phyloP scores from a whole-genome alignment of 2,797 vertebrate species.

The Rhinoraja longicauda region DNA sequence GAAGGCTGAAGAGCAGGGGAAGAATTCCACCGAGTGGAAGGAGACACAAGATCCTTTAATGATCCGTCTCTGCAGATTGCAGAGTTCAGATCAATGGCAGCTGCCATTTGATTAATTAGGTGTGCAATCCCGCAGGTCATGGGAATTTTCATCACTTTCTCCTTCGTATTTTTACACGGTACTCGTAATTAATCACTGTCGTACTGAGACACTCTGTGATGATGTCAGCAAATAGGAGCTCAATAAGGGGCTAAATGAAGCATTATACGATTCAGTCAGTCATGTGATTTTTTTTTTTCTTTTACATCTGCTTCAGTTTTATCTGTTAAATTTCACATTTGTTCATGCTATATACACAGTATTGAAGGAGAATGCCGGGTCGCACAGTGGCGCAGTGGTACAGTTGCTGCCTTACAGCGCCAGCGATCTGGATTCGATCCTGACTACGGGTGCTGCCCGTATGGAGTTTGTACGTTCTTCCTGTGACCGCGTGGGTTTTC shows the following conservation, averaged over 20 bases:
- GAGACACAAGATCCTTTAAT: slow-evolving; percentile 38
- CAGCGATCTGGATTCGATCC: too few species aligned
- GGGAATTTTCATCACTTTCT: slow-evolving; percentile 40
- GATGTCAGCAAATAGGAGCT: slow-evolving; percentile 39
- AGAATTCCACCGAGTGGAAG: slow-evolving; percentile 7
- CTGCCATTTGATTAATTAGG: slow-evolving; percentile 41
- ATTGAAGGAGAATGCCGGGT: background rate
- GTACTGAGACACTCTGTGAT: slow-evolving; percentile 29
- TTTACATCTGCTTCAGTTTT: background rate
- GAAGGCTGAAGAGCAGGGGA: background rate
- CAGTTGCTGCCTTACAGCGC: too few species aligned
- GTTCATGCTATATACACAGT: too few species aligned
- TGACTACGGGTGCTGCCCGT: too few species aligned
- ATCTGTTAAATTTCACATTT: background rate
- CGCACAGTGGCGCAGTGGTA: background rate
- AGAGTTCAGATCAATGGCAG: slow-evolving; percentile 38
- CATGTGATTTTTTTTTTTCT: background rate
- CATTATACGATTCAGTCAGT: background rate
- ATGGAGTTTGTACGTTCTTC: too few species aligned
- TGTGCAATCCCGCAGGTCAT: slow-evolving; percentile 32
- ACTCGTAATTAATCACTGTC: slow-evolving; percentile 41
- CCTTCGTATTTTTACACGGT: slow-evolving; percentile 21
- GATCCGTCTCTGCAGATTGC: slow-evolving; percentile 27
- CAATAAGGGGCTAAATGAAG: slow-evolving; percentile 20
- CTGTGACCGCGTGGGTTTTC: too few species aligned